Base-by-base conservation (phyloP, 1,140 invertebrate genomes). In the Zaprionus nigranus region DNA sequence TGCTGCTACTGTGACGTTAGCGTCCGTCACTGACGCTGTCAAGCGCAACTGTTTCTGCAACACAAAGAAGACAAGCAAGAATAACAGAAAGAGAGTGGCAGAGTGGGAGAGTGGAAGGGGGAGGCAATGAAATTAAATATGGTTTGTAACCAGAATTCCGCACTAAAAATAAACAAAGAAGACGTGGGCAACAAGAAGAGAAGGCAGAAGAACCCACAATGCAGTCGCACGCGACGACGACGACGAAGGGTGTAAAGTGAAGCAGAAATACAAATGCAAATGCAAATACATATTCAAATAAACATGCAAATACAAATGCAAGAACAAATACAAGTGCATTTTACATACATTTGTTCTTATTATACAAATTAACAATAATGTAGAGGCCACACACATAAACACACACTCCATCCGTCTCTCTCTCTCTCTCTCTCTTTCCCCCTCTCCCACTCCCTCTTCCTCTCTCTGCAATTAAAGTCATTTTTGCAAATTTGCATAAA, bases 91-190 rank as follows among this genome's bases (percentile, higher is more conserved):
- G 43, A 24, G 30, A 49, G 22, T 63, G 61, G 63, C 28, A 53
- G 22, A 26, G 34, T 40, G 59, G 28, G 43, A 20, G 26, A 63
- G 43, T 36, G 59, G 56, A 9, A 17, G 68, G 28, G 28, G 53
- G 46, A 75, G 61, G 62, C 68, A 73, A 61, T 90, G 84, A 90
- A 88, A 88, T 81, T 73, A 76, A 72, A 88, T 87, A 87, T 79
- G 62, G 57, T 67, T 76, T 84, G 77, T 81, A 90, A 87, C 81
- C 69, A 82, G 87, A 88, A 90, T 81, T 88, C 78, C 68, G 63
- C 65, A 88, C 81, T 84, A 90, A 88, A 87, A 88, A 88, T 88
- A 88, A 87, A 83, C 80, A 81, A 88, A 79, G 78, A 54, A 70
- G 63, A 70, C 69, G 17, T 60, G 38, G 66, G 38, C 58, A 61